phyloP scores from a whole-genome alignment of 2,888 invertebrate species.

The Hypena proboscidalis region DNA sequence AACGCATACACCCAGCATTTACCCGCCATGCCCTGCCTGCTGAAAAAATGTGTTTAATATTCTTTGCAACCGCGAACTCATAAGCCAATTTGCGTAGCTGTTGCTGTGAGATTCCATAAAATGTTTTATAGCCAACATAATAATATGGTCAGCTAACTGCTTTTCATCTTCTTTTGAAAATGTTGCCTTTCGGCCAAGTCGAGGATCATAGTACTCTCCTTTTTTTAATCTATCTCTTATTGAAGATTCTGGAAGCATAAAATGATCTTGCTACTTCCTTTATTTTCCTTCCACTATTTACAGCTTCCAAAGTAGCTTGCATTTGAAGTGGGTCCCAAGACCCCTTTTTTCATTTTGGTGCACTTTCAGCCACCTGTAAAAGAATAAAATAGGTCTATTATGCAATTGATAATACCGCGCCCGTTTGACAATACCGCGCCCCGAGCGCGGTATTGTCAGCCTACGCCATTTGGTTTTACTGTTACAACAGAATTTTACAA shows the following conservation, averaged over 20 bases:
- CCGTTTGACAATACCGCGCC: too few relatives aligned
- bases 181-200: conserved; percentile 1
- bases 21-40: not conserved
- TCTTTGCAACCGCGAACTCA: conserved; percentile 6
- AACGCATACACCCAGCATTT: conserved; percentile 6
- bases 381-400: not conserved
- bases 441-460: not conserved
- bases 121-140: not conserved
- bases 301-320: conserved; percentile 2
- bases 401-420: too few relatives aligned
- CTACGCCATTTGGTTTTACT: not conserved
- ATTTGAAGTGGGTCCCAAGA: not conserved
- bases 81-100: conserved; percentile 3
- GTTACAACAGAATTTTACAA: not conserved
- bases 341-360: not conserved
- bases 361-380: conserved; percentile 3
- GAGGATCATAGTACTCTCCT: conserved; percentile 1
- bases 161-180: conserved; percentile 5
- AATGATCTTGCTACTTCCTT: not conserved
- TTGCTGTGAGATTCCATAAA: conserved; percentile 5
- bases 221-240: conserved; percentile 2
- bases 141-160: not conserved
- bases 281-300: not conserved
- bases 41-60: conserved; percentile 5
- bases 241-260: conserved; percentile 2